Conservation (phyloP, 2,797 vertebrate genomes). For the Cirrhinus molitorella region DNA sequence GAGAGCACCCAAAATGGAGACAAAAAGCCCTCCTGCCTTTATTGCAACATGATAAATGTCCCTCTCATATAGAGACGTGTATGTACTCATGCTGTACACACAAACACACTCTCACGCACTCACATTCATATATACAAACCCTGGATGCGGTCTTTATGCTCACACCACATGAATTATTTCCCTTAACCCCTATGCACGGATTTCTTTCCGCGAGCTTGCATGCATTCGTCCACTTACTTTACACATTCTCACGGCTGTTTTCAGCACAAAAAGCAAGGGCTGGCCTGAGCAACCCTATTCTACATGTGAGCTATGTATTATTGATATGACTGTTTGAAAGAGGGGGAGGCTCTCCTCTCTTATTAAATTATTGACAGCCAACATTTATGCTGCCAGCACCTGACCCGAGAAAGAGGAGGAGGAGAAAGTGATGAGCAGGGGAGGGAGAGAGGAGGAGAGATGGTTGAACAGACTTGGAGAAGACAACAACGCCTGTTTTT, state of each 20-base stretch:
- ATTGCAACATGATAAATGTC: conserved; percentile 21
- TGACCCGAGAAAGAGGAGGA: conserved; percentile 66
- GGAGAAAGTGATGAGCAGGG: conserved; percentile 9
- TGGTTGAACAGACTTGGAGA: not conserved
- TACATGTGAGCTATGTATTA: conserved; percentile 65
- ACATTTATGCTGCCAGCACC: conserved; percentile 71
- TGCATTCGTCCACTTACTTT: conserved; percentile 37
- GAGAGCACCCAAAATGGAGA: conserved; percentile 35
- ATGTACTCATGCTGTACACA: conserved; percentile 29
- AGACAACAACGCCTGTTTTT: not conserved
- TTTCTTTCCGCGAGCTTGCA: conserved; percentile 12
- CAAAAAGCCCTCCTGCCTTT: conserved; percentile 34
- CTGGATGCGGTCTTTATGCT: not conserved
- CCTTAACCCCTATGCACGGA: not conserved
- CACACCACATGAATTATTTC: conserved; percentile 24
- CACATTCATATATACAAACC: not conserved
- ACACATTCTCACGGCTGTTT: conserved; percentile 41
- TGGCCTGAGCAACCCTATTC: conserved; percentile 16
- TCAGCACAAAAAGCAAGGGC: conserved; percentile 22
- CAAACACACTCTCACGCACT: not conserved
- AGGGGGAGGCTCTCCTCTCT: conserved; percentile 64
- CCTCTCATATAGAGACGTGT: conserved; percentile 28
- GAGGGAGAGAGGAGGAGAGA: not conserved
- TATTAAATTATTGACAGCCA: conserved; percentile 81
- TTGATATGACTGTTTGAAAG: conserved; percentile 74